These are phyloP conservation scores for Neoarius graeffei DNA, from an alignment of 2,113 vertebrate species.

Conservation along the genomic window DNA sequence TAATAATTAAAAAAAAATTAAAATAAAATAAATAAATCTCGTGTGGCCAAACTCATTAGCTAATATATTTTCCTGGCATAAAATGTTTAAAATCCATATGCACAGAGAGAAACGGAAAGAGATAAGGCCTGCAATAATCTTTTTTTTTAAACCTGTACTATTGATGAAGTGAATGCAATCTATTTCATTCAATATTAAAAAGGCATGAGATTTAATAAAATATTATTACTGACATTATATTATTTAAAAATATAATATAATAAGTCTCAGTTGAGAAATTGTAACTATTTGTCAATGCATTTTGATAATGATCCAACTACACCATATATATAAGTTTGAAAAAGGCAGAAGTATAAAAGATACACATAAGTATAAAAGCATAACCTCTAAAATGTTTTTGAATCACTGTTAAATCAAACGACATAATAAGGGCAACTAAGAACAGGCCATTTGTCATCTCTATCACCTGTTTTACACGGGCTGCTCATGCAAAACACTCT, in stretches of 20 bases:
- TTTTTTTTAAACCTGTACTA: not conserved
- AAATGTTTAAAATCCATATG: constrained; percentile 41
- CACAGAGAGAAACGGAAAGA: constrained; percentile 30
- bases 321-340: not conserved
- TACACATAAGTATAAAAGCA: not conserved
- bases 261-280: not conserved
- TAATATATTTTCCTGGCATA: constrained; percentile 50
- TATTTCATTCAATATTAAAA: not conserved
- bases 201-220: not conserved
- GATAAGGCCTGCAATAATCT: constrained; percentile 18
- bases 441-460: not conserved
- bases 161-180: not conserved
- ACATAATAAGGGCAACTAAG: not conserved
- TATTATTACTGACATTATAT: not conserved
- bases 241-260: not conserved
- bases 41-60: constrained; percentile 47
- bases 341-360: not conserved
- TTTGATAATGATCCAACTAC: not conserved
- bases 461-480: not conserved
- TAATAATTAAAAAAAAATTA: not conserved
- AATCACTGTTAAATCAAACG: not conserved
- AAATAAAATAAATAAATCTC: not conserved
- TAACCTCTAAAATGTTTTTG: not conserved
- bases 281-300: not conserved
- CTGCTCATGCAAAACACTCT: constrained; percentile 4